A percentile compares a stretch with the other conserved stretches of the same genome.
Conservation (phyloP, 2,797 vertebrate species). For the Enteromius afrohamiltoni region DNA sequence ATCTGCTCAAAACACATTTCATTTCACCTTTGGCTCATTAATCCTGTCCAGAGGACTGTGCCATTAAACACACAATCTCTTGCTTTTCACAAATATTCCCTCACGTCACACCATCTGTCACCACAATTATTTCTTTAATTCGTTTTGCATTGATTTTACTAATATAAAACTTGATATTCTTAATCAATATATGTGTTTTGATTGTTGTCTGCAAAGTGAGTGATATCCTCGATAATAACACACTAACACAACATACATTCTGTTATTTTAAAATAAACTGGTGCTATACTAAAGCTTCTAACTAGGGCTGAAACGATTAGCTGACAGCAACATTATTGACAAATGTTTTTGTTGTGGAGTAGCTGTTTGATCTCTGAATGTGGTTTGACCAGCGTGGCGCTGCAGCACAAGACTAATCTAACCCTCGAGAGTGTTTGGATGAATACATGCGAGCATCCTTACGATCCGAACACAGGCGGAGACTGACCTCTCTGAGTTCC, state of each 20-base stretch:
- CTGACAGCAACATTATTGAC: too few relatives aligned
- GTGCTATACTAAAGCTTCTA: too few relatives aligned
- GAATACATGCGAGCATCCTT: background rate
- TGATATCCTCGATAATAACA: too few relatives aligned
- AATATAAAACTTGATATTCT: background rate
- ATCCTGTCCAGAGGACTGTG: background rate
- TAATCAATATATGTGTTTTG: background rate
- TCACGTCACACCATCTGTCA: background rate
- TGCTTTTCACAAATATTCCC: slow-evolving; percentile 8
- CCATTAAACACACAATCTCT: background rate
- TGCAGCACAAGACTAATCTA: too few relatives aligned
- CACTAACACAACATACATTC: too few relatives aligned
- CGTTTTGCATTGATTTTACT: background rate
- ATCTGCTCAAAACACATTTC: slow-evolving; percentile 36
- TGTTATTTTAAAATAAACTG: too few relatives aligned
- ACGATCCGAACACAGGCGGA: background rate
- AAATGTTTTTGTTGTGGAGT: too few relatives aligned
- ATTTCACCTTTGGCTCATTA: slow-evolving; percentile 2
- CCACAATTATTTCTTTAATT: background rate
- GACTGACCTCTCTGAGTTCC: slow-evolving; percentile 90
- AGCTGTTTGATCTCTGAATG: too few relatives aligned
- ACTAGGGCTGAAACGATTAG: too few relatives aligned
- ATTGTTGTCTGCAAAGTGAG: too few relatives aligned
- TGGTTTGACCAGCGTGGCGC: too few relatives aligned
- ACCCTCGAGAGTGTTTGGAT: too few relatives aligned